A percentile compares a stretch with the other conserved stretches of the same genome.
phyloP scores from a whole-genome alignment of 2,113 vertebrate genomes.

The Melanostigma gelatinosum region DNA sequence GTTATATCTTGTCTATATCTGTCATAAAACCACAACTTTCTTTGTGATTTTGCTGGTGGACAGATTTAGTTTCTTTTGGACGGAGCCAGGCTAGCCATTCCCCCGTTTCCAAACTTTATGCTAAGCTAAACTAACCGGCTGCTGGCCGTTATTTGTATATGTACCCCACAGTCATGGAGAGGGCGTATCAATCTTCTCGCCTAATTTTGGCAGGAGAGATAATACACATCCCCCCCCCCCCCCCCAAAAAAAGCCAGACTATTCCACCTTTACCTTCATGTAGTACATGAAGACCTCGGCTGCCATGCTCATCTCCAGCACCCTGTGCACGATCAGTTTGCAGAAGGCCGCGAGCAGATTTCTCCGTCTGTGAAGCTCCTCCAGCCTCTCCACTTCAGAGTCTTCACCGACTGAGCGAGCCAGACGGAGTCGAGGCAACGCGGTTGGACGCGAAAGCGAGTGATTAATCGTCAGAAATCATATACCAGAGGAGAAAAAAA shows the following conservation, averaged over 20 bases:
- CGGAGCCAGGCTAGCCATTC: not conserved
- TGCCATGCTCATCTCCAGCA: slow-evolving; percentile 88
- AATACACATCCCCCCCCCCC: not conserved
- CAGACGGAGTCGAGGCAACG: slow-evolving; percentile 23
- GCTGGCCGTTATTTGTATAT: not conserved
- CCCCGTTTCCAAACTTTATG: not conserved
- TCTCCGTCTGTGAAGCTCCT: slow-evolving; percentile 84
- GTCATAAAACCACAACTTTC: not conserved
- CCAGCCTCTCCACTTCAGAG: slow-evolving; percentile 76
- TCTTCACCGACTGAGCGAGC: slow-evolving; percentile 68
- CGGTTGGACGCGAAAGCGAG: slow-evolving; percentile 27
- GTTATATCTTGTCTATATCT: too few species aligned
- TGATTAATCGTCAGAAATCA: slow-evolving; percentile 63
- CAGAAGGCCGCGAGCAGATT: slow-evolving; percentile 89
- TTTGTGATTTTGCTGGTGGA: not conserved
- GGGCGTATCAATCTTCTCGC: not conserved
- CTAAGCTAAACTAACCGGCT: slow-evolving; percentile 15
- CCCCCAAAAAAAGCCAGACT: not conserved
- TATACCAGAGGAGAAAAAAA: slow-evolving; percentile 22
- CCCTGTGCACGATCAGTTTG: slow-evolving; percentile 88
- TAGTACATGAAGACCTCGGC: slow-evolving; percentile 90
- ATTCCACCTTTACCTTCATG: slow-evolving; percentile 84
- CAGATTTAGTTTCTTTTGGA: not conserved
- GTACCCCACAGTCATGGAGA: not conserved
- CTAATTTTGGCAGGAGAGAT: not conserved